These are phyloP conservation scores for Dugesia japonica DNA, from an alignment of 2,888 invertebrate genomes.

Conservation along the genomic window DNA sequence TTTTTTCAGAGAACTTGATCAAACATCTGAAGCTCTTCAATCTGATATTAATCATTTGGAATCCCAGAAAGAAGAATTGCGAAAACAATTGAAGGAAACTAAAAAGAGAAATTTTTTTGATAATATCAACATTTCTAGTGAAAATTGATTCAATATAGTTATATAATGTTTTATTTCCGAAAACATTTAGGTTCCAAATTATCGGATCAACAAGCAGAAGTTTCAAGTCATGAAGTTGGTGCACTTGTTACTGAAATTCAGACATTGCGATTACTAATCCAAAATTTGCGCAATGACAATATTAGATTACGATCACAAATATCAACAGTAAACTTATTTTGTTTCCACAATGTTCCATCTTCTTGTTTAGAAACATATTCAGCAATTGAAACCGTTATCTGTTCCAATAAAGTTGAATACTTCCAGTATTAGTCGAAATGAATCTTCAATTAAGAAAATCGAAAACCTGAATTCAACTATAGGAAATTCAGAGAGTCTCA, in stretches of 20 bases:
- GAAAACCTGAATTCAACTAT: not conserved
- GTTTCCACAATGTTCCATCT: not conserved
- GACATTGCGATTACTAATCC: not conserved
- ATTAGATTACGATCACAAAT: not conserved
- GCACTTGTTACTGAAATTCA: not conserved
- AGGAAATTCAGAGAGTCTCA: not conserved
- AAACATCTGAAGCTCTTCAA: conserved; percentile 83
- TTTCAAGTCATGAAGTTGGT: not conserved
- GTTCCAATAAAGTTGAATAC: not conserved
- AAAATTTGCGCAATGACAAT: not conserved
- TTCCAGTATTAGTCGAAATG: not conserved
- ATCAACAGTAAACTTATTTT: not conserved
- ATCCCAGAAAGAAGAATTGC: conserved; percentile 68
- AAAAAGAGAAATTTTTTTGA: not conserved
- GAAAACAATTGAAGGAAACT: conserved; percentile 63
- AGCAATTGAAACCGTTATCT: not conserved
- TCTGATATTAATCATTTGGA: conserved; percentile 81
- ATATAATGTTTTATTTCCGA: no score
- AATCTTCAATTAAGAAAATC: not conserved
- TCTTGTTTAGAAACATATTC: not conserved
- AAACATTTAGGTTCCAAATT: not conserved
- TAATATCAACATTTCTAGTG: not conserved
- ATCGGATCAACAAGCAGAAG: not conserved
- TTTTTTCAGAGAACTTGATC: conserved; percentile 65
- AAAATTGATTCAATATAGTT: no score